These are phyloP conservation scores for Procapra przewalskii DNA, from an alignment of 2,113 vertebrate species.

Conservation along the genomic window DNA sequence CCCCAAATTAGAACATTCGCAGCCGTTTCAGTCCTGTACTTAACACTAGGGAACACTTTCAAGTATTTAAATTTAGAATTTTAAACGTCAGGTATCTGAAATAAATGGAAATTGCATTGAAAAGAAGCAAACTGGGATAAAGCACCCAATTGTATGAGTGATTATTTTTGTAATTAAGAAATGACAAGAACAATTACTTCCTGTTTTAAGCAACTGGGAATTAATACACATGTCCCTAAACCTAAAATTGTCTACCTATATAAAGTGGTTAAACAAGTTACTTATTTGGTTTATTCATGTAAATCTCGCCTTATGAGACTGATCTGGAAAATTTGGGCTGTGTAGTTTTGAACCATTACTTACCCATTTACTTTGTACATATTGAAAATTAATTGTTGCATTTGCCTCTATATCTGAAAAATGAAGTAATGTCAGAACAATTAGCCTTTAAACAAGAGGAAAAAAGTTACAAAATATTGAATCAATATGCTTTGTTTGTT, in stretches of 20 bases:
- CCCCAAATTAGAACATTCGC: neutral
- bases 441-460: neutral
- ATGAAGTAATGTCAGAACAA: neutral
- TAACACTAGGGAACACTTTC: neutral
- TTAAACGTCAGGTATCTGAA: neutral
- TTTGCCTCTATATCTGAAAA: neutral
- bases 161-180: constrained; percentile 20
- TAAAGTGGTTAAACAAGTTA: constrained; percentile 27
- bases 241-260: neutral
- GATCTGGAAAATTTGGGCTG: neutral
- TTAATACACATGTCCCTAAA: neutral
- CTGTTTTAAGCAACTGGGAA: neutral
- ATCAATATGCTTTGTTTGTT: neutral
- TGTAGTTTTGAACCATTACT: neutral
- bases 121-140: neutral
- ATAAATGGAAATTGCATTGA: neutral
- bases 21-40: neutral
- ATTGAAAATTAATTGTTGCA: neutral
- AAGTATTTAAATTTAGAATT: constrained; percentile 20
- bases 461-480: neutral
- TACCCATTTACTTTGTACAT: neutral
- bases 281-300: neutral
- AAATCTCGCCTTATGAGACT: neutral
- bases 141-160: neutral
- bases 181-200: neutral